A percentile compares a stretch with the other conserved stretches of the same genome.
These are phyloP conservation scores for Macrotrachela quadricornifera DNA, from an alignment of 1,140 invertebrate species.

Conservation along the genomic window DNA sequence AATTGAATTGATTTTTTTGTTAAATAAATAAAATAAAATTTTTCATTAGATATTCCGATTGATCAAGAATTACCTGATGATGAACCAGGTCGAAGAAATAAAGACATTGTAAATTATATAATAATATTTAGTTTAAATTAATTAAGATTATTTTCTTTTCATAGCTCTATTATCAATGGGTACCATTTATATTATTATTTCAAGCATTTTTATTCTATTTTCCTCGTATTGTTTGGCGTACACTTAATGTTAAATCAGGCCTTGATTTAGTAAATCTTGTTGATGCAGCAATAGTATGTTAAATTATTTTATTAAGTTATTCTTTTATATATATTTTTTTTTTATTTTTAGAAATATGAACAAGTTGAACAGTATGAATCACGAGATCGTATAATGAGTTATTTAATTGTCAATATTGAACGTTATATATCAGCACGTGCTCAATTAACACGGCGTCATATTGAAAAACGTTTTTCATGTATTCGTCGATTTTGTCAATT, in stretches of 20 bases:
- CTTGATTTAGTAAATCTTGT: slow-evolving; percentile 7
- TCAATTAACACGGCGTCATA: too few relatives aligned
- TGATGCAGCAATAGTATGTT: neutral
- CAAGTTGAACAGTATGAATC: slow-evolving; percentile 4
- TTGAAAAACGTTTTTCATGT: too few relatives aligned
- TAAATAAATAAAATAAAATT: neutral
- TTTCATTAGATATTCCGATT: neutral
- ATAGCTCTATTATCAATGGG: slow-evolving; percentile 11
- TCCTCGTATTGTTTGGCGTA: slow-evolving; percentile 12
- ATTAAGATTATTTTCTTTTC: neutral
- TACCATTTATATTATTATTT: slow-evolving; percentile 8
- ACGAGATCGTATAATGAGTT: slow-evolving; percentile 7
- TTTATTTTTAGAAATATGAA: neutral
- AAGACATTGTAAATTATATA: too few relatives aligned
- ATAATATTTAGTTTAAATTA: too few relatives aligned
- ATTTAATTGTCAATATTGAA: slow-evolving; percentile 3
- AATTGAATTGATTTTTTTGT: too few relatives aligned
- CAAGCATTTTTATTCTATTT: slow-evolving; percentile 10
- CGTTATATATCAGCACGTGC: slow-evolving; percentile 1
- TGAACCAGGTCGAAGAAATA: too few relatives aligned
- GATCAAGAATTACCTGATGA: neutral
- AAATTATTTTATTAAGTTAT: too few relatives aligned
- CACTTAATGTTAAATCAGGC: slow-evolving; percentile 10
- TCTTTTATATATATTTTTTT: too few relatives aligned
- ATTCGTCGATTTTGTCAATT: too few relatives aligned